Evolutionary conservation across 2,797 vertebrate genomes (phyloP).

Genomic region (Otolemur crassicaudatus): DNA sequence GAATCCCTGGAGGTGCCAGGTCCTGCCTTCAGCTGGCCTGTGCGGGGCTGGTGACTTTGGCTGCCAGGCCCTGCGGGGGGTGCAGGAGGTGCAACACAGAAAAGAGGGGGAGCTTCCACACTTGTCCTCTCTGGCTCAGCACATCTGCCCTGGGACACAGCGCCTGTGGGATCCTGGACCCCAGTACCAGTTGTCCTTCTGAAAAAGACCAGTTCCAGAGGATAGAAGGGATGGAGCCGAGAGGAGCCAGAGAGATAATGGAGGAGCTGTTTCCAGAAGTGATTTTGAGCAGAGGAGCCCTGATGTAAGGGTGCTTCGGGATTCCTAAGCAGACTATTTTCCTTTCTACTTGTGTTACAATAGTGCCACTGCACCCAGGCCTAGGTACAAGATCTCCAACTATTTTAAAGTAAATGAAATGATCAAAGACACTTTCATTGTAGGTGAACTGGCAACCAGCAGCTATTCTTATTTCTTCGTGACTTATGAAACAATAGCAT

Average conservation of each 20-base stretch:
- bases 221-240: not conserved
- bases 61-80: accelerated
- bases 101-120: too few relatives aligned
- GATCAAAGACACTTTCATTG: not conserved
- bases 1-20: not conserved
- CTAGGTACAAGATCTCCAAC: not conserved
- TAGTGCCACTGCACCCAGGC: not conserved
- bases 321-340: not conserved
- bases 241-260: not conserved
- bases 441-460: not conserved
- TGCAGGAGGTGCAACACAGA: too few relatives aligned
- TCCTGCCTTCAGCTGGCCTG: not conserved
- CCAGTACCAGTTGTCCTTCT: not conserved
- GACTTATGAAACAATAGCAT: not conserved
- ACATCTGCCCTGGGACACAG: not conserved
- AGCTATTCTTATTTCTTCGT: not conserved
- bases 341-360: not conserved
- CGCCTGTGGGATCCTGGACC: not conserved
- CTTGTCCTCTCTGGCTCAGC: not conserved
- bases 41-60: not conserved
- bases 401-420: not conserved
- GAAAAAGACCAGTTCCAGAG: not conserved
- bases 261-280: not conserved
- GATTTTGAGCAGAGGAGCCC: not conserved
- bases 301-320: not conserved